Conservation (phyloP, 2,888 invertebrate species). For the Baccha elongata region DNA sequence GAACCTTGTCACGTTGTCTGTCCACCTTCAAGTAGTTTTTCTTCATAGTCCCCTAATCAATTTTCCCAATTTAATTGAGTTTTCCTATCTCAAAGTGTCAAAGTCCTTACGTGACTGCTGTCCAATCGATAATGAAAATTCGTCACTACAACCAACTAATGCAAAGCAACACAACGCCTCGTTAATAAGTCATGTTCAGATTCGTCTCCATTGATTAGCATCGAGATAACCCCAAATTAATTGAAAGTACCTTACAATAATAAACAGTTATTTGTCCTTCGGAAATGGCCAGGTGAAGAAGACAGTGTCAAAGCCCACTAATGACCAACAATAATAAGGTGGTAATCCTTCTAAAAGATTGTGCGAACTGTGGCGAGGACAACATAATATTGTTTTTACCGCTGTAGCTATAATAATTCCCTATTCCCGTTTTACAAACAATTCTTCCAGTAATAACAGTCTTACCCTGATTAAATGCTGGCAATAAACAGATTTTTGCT, state of each 20-base stretch:
- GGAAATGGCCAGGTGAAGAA: conserved; percentile 31
- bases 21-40: background rate
- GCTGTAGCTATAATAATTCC: background rate
- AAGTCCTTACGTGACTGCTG: background rate
- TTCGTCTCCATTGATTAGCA: conserved; percentile 40
- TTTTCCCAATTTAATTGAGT: conserved; percentile 4
- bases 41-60: background rate
- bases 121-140: no score
- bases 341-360: conserved; percentile 41
- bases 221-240: conserved; percentile 50
- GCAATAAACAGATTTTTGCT: conserved; percentile 53
- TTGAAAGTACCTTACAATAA: conserved; percentile 35
- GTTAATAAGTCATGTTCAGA: conserved; percentile 44
- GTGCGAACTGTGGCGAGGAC: conserved; percentile 9
- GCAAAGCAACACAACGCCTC: conserved; percentile 8
- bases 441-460: conserved; percentile 48
- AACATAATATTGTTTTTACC: background rate
- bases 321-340: conserved; percentile 33
- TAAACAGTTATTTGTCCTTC: background rate
- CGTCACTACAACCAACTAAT: background rate
- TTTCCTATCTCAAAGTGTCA: background rate
- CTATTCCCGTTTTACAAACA: conserved; percentile 1
- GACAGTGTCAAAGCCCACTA: conserved; percentile 5
- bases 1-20: background rate
- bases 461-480: conserved; percentile 57